Base-by-base conservation (phyloP, 1,140 invertebrate species). In the Camponotus pennsylvanicus region DNA sequence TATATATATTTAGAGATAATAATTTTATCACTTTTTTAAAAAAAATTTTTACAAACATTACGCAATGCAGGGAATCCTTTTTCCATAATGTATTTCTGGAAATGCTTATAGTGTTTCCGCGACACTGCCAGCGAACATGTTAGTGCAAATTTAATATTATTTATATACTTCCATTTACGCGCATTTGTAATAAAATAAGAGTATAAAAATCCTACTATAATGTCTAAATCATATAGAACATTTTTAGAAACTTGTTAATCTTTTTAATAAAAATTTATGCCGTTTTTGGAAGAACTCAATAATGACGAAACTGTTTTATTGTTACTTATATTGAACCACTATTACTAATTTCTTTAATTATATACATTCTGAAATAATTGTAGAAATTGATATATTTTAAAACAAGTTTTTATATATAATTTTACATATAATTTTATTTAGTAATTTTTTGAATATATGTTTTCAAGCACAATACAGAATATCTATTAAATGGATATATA, bases 241-340 rank as follows among this genome's bases (percentile, higher is more conserved):
- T 90, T 91, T 61, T 57, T 18, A 71, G 85, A 88, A 86, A 90
- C 86, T 88, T 89, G 90, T 92, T 92, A 93, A 91, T 86, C 75
- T 92, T 93, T 52, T 91, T 91, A 93, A 92, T 94, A 93, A 93
- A 91, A 93, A 92, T 89, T 90, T 90, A 92, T 89, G 73, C 61
- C 91, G 89, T 91, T 92, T 27, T 87, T 87, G 63, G 45, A 85
- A 77, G 21, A 77, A 32, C 34, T 69, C 42, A n/a, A 42, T 69
- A 70, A 75, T 55, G 40, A 49, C 13, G 18, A 27, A 21, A 40
- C n/a, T 37, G 27, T 49, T 71, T 57, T 66, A 55, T 4, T 52
- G 5, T 4, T 52, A 9, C 52, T 37, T 73, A 55, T 13, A 37
- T 55, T n/a, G 1, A 5, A 55, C 2, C 3, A 45, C 9, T 55